A percentile compares a stretch with the other conserved stretches of the same genome.
These are phyloP conservation scores for Aethes cnicana DNA, from an alignment of 2,888 invertebrate species.

Conservation along the genomic window DNA sequence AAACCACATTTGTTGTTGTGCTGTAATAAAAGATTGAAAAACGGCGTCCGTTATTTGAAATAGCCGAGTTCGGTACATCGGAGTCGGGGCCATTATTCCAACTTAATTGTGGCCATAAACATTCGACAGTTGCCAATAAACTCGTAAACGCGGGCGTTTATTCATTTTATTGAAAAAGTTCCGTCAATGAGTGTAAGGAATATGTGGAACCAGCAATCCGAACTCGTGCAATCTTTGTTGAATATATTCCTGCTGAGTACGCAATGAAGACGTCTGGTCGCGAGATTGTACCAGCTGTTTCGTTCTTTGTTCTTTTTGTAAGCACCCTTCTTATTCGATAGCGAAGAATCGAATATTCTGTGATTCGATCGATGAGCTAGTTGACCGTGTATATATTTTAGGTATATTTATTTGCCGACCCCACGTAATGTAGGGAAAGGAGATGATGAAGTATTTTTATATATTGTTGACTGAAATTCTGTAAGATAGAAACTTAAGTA, in stretches of 20 bases:
- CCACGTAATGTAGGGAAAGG: too few relatives aligned
- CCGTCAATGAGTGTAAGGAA: conserved; percentile 13
- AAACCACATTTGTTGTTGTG: too few relatives aligned
- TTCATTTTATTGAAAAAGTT: conserved; percentile 43
- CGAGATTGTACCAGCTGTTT: neutral
- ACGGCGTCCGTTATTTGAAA: conserved; percentile 12
- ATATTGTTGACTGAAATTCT: too few relatives aligned
- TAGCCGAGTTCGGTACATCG: conserved; percentile 2
- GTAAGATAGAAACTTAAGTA: too few relatives aligned
- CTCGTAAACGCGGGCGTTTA: conserved; percentile 31
- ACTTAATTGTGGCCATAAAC: conserved; percentile 32
- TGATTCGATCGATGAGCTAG: too few relatives aligned
- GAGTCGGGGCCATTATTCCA: conserved; percentile 26
- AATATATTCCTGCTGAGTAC: neutral
- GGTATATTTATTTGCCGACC: too few relatives aligned
- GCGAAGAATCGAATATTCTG: too few relatives aligned
- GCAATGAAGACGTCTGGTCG: conserved; percentile 1
- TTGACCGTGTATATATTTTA: too few relatives aligned
- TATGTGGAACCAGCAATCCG: neutral
- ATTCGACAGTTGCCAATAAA: conserved; percentile 31
- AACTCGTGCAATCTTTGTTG: neutral
- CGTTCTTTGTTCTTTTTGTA: neutral
- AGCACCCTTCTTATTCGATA: too few relatives aligned
- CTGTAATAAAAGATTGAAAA: neutral
- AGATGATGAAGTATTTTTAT: too few relatives aligned